A percentile compares a stretch with the other conserved stretches of the same genome.
phyloP scores from a whole-genome alignment of 2,888 invertebrate species.

The Lacanobia oleracea region DNA sequence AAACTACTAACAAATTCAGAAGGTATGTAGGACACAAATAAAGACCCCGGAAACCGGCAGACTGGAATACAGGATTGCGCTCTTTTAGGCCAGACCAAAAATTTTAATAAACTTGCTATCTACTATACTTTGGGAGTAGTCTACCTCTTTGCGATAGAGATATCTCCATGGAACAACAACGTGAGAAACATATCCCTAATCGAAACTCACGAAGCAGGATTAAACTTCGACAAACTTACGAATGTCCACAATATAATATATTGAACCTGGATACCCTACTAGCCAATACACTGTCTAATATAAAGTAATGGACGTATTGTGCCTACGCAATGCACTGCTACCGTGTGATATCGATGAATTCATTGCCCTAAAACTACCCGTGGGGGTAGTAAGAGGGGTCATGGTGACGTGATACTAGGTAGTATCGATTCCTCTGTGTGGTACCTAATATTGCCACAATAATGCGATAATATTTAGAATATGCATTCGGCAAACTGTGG shows the following conservation, averaged over 20 bases:
- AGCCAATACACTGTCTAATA: constrained; percentile 25
- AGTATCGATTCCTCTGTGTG: neutral
- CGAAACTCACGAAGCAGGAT: too few species aligned
- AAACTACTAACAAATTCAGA: too few species aligned
- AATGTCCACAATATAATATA: neutral
- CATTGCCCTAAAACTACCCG: constrained; percentile 21
- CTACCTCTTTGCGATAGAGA: too few species aligned
- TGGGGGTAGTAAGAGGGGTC: neutral
- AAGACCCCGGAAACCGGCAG: too few species aligned
- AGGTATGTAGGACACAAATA: too few species aligned
- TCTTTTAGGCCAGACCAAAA: too few species aligned
- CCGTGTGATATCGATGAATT: constrained; percentile 27
- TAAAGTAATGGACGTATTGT: constrained; percentile 48
- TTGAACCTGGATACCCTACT: constrained; percentile 16
- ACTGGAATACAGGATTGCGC: too few species aligned
- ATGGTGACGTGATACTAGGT: neutral
- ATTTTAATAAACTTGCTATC: too few species aligned
- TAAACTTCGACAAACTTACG: neutral
- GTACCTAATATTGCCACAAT: neutral
- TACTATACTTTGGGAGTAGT: too few species aligned
- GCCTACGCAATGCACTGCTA: constrained; percentile 10
- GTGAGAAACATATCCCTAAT: too few species aligned
- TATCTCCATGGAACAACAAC: too few species aligned
- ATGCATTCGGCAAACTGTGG: too few species aligned
- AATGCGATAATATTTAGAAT: neutral